phyloP scores from a whole-genome alignment of 2,113 vertebrate genomes.

The Periophthalmodon schlosseri region DNA sequence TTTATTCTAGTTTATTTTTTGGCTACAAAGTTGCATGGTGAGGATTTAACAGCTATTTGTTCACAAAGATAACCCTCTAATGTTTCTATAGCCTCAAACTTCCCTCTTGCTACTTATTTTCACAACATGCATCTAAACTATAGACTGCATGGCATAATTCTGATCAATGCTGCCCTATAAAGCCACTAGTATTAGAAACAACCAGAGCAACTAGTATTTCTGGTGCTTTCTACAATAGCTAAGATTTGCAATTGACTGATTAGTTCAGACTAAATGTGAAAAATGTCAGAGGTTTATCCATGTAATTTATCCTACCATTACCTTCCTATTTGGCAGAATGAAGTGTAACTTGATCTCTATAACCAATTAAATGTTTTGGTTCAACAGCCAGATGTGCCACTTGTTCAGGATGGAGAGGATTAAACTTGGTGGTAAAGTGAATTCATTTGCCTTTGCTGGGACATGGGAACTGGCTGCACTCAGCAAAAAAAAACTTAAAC shows the following conservation, averaged over 20 bases:
- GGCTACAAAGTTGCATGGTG: too few relatives aligned
- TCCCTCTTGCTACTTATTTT: conserved; percentile 38
- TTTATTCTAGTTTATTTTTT: too few relatives aligned
- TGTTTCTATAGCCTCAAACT: conserved; percentile 4
- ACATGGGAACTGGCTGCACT: neutral
- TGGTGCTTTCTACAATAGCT: too few relatives aligned
- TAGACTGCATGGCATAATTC: conserved; percentile 24
- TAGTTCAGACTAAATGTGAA: too few relatives aligned
- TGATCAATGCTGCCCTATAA: neutral
- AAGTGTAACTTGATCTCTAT: conserved; percentile 19
- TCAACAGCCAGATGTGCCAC: conserved; percentile 5
- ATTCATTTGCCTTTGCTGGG: neutral
- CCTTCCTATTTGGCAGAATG: conserved; percentile 22
- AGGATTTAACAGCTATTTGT: too few relatives aligned
- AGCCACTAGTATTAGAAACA: too few relatives aligned
- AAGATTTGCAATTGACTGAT: neutral
- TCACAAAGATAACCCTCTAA: neutral
- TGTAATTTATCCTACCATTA: conserved; percentile 37
- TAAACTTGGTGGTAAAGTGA: neutral
- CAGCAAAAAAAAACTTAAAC: neutral
- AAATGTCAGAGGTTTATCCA: conserved; percentile 27
- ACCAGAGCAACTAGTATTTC: too few relatives aligned
- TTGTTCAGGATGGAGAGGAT: neutral
- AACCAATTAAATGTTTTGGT: conserved; percentile 21
- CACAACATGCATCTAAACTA: conserved; percentile 43